Conservation (phyloP, 2,113 vertebrate genomes). For the Cheirogaleus medius region DNA sequence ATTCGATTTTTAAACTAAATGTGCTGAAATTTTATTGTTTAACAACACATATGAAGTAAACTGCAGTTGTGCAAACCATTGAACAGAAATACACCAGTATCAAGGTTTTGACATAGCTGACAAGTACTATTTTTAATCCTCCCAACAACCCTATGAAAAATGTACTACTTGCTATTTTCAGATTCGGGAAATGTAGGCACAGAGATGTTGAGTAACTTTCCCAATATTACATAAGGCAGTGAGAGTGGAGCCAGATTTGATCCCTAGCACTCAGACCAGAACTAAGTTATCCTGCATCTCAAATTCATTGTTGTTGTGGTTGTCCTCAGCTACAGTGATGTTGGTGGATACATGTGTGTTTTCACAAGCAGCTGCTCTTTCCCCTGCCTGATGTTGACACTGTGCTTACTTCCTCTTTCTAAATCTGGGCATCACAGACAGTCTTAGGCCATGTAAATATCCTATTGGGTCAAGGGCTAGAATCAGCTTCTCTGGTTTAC, state of each 20-base stretch:
- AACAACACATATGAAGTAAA: neutral
- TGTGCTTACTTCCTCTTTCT: neutral
- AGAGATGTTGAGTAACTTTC: neutral
- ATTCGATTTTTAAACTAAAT: neutral
- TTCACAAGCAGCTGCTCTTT: neutral
- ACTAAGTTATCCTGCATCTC: neutral
- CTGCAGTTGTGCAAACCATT: neutral
- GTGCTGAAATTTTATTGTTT: neutral
- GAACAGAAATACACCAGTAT: neutral
- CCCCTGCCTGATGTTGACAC: neutral
- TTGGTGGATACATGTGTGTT: neutral
- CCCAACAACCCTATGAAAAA: neutral
- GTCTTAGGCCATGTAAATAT: neutral
- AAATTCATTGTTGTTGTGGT: neutral
- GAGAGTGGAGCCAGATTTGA: neutral
- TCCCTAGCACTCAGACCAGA: neutral
- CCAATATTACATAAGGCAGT: neutral
- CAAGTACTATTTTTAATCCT: neutral
- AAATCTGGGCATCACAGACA: neutral
- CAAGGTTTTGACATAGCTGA: neutral
- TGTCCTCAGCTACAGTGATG: neutral
- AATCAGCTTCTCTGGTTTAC: neutral
- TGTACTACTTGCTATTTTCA: neutral
- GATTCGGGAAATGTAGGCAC: neutral
- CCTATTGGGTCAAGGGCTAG: neutral